Conservation (phyloP, 2,888 invertebrate species). For the Tenodera sinensis region DNA sequence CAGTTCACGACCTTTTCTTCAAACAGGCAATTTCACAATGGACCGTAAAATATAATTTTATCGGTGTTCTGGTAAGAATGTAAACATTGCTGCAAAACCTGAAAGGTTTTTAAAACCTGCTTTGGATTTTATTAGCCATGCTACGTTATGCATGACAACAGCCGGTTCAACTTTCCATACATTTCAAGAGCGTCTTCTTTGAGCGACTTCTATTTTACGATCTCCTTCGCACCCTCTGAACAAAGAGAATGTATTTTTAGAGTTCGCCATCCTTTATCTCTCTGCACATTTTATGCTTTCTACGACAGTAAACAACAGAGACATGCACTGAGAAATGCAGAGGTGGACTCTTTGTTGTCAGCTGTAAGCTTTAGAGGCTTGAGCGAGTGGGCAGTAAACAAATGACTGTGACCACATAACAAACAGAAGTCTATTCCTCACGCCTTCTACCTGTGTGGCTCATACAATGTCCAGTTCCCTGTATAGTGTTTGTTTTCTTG, state of each 20-base stretch:
- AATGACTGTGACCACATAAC: not conserved
- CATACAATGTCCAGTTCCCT: no score
- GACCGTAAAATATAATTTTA: no score
- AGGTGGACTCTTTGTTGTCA: not conserved
- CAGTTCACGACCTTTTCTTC: no score
- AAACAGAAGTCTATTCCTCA: not conserved
- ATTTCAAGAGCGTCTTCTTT: not conserved
- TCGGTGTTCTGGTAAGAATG: no score
- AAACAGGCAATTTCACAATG: no score
- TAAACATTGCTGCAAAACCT: no score
- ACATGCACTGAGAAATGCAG: not conserved
- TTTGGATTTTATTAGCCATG: not conserved
- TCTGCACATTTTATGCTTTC: not conserved
- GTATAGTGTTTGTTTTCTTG: no score
- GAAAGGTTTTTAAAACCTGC: not conserved
- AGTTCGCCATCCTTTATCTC: not conserved
- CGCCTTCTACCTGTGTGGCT: no score
- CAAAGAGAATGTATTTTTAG: not conserved
- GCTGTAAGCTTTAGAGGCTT: not conserved
- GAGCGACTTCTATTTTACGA: not conserved
- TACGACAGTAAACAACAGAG: not conserved
- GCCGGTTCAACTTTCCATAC: not conserved
- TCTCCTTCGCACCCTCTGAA: not conserved
- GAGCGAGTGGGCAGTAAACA: not conserved
- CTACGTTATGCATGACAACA: not conserved